phyloP scores from a whole-genome alignment of 2,113 vertebrate species.

The Propithecus coquereli region DNA sequence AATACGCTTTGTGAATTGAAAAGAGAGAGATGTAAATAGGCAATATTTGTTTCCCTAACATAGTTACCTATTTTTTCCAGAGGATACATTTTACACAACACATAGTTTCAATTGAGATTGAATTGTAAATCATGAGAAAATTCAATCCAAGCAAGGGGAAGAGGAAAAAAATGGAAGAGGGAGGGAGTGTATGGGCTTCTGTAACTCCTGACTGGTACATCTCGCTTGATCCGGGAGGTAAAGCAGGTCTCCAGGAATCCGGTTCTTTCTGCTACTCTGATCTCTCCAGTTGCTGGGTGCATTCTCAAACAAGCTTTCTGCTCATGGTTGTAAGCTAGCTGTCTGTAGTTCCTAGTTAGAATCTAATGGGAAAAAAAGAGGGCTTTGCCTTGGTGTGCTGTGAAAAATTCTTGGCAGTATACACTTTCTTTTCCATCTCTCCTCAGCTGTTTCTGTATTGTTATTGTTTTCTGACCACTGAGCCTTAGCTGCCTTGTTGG shows the following conservation, averaged over 20 bases:
- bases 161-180: neutral
- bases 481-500: neutral
- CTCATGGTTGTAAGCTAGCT: neutral
- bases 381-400: neutral
- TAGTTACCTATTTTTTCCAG: slow-evolving; percentile 5
- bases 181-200: neutral
- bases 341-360: neutral
- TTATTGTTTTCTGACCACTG: neutral
- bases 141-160: neutral
- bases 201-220: neutral
- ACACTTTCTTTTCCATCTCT: neutral
- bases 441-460: neutral
- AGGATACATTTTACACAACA: neutral
- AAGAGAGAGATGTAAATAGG: neutral
- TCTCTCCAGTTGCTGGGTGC: neutral
- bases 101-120: neutral
- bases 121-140: slow-evolving; percentile 18
- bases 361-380: neutral
- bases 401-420: neutral
- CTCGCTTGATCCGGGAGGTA: neutral
- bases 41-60: neutral
- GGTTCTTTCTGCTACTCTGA: neutral
- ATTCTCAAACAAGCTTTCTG: neutral
- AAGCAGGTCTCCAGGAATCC: neutral
- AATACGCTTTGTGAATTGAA: neutral